Evolutionary conservation across 2,888 invertebrate species (phyloP).

Genomic region (Branchellion lobata): DNA sequence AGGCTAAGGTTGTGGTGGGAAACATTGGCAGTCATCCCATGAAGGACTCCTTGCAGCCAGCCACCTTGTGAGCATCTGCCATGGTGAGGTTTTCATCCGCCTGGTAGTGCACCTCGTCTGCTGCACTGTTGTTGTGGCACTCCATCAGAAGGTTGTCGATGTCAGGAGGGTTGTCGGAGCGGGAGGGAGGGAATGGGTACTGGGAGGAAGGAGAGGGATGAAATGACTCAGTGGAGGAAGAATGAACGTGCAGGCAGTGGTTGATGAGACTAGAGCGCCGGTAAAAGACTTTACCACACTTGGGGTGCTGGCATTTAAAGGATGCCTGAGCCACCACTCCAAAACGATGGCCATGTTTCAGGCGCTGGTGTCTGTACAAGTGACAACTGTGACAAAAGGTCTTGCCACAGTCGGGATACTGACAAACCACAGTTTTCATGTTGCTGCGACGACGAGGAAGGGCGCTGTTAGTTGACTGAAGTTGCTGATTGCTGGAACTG

Average conservation of each 20-base stretch:
- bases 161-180: background rate
- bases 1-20: too few relatives aligned
- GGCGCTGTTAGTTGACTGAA: background rate
- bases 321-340: constrained; percentile 43
- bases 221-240: background rate
- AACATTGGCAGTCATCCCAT: too few relatives aligned
- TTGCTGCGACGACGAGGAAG: constrained; percentile 33
- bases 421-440: constrained; percentile 44
- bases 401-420: constrained; percentile 45
- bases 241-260: constrained; percentile 39
- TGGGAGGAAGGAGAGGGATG: background rate
- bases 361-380: constrained; percentile 46
- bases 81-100: too few relatives aligned
- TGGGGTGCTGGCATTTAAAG: constrained; percentile 32
- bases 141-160: background rate
- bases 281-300: constrained; percentile 44
- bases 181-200: background rate
- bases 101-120: too few relatives aligned
- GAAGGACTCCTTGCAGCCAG: too few relatives aligned
- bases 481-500: background rate
- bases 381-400: constrained; percentile 46
- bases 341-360: constrained; percentile 45
- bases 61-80: too few relatives aligned
- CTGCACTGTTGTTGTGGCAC: background rate
- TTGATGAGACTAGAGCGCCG: constrained; percentile 42